Conservation (phyloP, 1,140 invertebrate species). For the Ips nitidus region DNA sequence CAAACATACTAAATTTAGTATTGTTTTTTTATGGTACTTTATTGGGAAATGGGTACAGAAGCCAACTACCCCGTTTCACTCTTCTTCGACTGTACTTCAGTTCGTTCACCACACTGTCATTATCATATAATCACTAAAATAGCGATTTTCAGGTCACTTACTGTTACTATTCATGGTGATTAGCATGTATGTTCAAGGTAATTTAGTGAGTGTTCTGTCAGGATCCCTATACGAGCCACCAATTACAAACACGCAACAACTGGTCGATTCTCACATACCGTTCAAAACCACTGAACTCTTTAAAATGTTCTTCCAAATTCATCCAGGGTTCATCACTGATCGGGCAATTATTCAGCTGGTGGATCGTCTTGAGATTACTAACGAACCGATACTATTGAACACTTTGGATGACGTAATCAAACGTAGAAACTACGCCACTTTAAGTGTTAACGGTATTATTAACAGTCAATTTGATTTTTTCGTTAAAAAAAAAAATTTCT, state of each 20-base stretch:
- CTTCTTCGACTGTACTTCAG: too few species aligned
- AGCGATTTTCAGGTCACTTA: not conserved
- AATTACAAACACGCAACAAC: not conserved
- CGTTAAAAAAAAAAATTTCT: not conserved
- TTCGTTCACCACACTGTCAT: too few species aligned
- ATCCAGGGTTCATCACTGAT: not conserved
- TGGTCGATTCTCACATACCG: not conserved
- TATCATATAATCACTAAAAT: too few species aligned
- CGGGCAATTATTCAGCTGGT: not conserved
- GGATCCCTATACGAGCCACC: not conserved
- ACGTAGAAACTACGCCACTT: not conserved
- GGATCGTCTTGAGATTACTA: not conserved
- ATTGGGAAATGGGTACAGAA: not conserved
- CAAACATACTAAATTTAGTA: not conserved
- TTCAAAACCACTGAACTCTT: not conserved
- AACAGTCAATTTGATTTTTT: not conserved
- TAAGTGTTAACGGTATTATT: not conserved
- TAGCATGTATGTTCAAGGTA: constrained; percentile 1
- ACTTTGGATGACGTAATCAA: not conserved
- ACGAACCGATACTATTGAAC: not conserved
- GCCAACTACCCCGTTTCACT: too few species aligned
- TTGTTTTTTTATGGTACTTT: not conserved
- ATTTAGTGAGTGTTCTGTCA: constrained; percentile 1
- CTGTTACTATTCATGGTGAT: constrained; percentile 6
- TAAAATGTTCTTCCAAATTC: not conserved